phyloP scores from a whole-genome alignment of 2,888 invertebrate species.

The Automeris io region DNA sequence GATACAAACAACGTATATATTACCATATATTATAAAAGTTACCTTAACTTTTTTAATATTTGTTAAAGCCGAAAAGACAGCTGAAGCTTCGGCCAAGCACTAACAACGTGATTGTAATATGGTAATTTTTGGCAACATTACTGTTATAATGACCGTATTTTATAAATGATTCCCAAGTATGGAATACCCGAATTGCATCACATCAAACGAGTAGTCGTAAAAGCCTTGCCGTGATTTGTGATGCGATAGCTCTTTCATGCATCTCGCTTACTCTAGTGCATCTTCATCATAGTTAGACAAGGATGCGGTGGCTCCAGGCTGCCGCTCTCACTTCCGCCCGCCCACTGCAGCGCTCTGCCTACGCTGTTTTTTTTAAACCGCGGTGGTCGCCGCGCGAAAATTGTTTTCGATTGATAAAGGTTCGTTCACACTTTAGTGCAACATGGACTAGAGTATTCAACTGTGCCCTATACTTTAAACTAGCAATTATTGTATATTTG shows the following conservation, averaged over 20 bases:
- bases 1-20: too few relatives aligned
- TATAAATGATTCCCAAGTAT: conserved; percentile 42
- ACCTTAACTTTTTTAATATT: too few relatives aligned
- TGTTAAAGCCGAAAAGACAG: too few relatives aligned
- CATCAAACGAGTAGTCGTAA: conserved; percentile 65
- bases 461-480: too few relatives aligned
- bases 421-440: too few relatives aligned
- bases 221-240: conserved; percentile 60
- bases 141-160: conserved; percentile 40
- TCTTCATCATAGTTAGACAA: conserved; percentile 50
- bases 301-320: conserved; percentile 47
- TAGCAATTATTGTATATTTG: too few relatives aligned
- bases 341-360: conserved; percentile 63
- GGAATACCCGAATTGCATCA: conserved; percentile 48
- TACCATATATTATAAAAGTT: too few relatives aligned
- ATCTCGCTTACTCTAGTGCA: conserved; percentile 39
- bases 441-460: too few relatives aligned
- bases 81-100: too few relatives aligned
- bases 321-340: conserved; percentile 75
- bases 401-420: too few relatives aligned
- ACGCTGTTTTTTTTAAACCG: conserved; percentile 64
- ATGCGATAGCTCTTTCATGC: conserved; percentile 46
- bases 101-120: conserved; percentile 50
- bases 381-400: conserved; percentile 54
- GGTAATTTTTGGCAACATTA: conserved; percentile 40